A percentile compares a stretch with the other conserved stretches of the same genome.
Evolutionary conservation across 2,113 vertebrate species (phyloP).

Genomic region (Carassius gibelio): DNA sequence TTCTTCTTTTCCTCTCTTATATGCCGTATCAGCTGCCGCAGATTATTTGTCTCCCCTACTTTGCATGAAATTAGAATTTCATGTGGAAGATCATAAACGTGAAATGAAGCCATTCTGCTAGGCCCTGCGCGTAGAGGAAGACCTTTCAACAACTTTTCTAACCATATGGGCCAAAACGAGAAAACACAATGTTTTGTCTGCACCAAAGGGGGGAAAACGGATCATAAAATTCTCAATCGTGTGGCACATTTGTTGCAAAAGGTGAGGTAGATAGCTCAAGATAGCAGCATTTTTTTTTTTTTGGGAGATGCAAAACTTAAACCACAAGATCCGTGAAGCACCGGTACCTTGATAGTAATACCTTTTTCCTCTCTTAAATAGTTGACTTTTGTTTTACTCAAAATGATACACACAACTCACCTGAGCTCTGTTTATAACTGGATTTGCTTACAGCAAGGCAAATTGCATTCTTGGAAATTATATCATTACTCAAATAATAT

Average conservation of each 20-base stretch:
- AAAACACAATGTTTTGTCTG: background rate
- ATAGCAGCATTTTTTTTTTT: background rate
- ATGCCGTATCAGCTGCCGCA: conserved; percentile 73
- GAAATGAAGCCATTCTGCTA: conserved; percentile 55
- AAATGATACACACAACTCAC: conserved; percentile 23
- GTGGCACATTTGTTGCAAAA: conserved; percentile 25
- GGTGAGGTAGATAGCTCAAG: conserved; percentile 10
- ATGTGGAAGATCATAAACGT: conserved; percentile 74
- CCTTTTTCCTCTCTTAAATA: background rate
- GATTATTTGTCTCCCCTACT: conserved; percentile 77
- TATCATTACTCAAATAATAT: conserved; percentile 22
- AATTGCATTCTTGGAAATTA: conserved; percentile 22
- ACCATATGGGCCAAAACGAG: conserved; percentile 3
- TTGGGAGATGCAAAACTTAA: conserved; percentile 36
- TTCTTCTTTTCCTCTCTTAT: conserved; percentile 75
- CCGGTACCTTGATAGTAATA: background rate
- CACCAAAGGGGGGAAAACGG: background rate
- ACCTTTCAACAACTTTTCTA: conserved; percentile 49
- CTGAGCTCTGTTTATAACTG: conserved; percentile 1
- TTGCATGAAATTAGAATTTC: conserved; percentile 83
- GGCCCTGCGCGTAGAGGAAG: background rate
- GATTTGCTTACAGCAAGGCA: conserved; percentile 41
- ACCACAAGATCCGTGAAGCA: conserved; percentile 13
- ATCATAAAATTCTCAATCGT: conserved; percentile 23
- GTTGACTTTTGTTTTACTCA: conserved; percentile 33